A percentile compares a stretch with the other conserved stretches of the same genome.
These are phyloP conservation scores for Podabrus alpinus DNA, from an alignment of 2,888 invertebrate genomes.

Conservation along the genomic window DNA sequence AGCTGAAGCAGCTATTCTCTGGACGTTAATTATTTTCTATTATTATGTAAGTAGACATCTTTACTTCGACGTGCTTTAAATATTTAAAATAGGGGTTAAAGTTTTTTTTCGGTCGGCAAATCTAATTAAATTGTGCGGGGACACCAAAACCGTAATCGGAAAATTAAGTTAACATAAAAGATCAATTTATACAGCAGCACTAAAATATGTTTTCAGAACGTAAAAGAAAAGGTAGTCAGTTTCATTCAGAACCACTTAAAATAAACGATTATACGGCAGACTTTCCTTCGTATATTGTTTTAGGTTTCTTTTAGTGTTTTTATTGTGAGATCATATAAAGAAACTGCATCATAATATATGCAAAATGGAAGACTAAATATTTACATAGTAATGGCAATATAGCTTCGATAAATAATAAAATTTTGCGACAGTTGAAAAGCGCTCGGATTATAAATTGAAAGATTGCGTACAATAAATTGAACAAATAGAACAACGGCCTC, in stretches of 20 bases:
- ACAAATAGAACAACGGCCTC: background rate
- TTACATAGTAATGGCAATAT: background rate
- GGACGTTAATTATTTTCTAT: background rate
- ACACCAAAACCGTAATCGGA: background rate
- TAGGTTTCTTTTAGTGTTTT: background rate
- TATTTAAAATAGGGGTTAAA: background rate
- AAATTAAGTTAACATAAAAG: background rate
- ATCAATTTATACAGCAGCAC: background rate
- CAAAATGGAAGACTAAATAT: background rate
- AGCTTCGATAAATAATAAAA: background rate
- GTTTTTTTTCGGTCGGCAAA: background rate
- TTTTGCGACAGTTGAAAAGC: background rate
- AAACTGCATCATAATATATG: background rate
- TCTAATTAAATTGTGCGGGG: background rate
- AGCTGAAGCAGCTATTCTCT: background rate
- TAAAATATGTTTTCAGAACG: background rate
- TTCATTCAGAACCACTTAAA: background rate
- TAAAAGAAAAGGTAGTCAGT: background rate
- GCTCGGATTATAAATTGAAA: background rate
- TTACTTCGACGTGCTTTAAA: background rate
- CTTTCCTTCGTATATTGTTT: background rate
- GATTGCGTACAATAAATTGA: background rate
- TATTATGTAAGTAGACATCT: background rate
- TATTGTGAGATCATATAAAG: background rate
- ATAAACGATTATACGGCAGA: background rate